These are phyloP conservation scores for Macropis europaea DNA, from an alignment of 2,888 invertebrate species.

Conservation along the genomic window DNA sequence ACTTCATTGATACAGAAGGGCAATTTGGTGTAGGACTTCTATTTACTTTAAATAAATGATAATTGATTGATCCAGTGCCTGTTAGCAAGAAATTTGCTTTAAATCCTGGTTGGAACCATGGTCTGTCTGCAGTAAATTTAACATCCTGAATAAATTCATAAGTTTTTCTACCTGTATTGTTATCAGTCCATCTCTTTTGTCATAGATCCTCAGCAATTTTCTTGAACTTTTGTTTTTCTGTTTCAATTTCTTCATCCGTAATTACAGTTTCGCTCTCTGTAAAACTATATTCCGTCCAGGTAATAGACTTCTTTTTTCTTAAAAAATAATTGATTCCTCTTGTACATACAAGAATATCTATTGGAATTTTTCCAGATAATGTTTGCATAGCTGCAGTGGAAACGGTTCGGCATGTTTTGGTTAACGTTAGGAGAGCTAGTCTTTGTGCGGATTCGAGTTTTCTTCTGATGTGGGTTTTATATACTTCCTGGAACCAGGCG, in stretches of 20 bases:
- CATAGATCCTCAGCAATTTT: not conserved
- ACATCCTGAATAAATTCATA: not conserved
- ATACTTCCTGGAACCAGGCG: not conserved
- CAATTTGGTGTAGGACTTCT: not conserved
- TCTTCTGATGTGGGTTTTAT: not conserved
- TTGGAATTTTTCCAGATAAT: not conserved
- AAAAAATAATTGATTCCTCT: not conserved
- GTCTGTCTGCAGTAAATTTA: not conserved
- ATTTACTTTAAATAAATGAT: not conserved
- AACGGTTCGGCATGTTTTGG: not conserved
- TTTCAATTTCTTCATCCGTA: not conserved
- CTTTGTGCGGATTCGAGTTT: not conserved
- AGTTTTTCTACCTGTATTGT: not conserved
- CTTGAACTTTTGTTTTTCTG: not conserved
- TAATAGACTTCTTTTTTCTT: not conserved
- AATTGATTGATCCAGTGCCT: not conserved
- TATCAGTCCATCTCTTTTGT: not conserved
- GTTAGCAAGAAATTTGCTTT: not conserved
- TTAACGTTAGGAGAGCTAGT: not conserved
- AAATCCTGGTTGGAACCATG: not conserved
- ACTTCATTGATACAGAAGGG: not conserved
- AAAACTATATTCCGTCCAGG: not conserved
- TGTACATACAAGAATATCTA: not conserved
- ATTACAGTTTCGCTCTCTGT: not conserved
- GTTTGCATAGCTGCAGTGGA: conserved; percentile 5